A percentile compares a stretch with the other conserved stretches of the same genome.
Evolutionary conservation across 2,888 invertebrate genomes (phyloP).

Genomic region (Mimas tiliae): DNA sequence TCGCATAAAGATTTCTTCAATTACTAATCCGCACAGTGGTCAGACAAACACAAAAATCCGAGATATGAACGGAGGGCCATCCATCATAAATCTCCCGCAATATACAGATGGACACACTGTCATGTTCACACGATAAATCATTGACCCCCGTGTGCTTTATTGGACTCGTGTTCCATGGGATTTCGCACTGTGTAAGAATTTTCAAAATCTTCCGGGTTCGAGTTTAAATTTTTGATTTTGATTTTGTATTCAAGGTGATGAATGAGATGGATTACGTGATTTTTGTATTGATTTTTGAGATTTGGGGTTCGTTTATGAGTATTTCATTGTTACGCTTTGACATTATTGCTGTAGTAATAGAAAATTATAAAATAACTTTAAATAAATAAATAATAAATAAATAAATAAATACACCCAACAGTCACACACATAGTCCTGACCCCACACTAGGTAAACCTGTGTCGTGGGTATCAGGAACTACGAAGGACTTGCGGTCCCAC

Average conservation of each 20-base stretch:
- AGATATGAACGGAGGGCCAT: conserved; percentile 41
- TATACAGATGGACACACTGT: conserved; percentile 49
- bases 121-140: conserved; percentile 81
- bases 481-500: too few relatives aligned
- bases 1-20: background rate
- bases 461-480: too few relatives aligned
- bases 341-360: background rate
- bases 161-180: conserved; percentile 20
- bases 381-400: too few relatives aligned
- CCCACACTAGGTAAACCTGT: too few relatives aligned
- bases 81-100: conserved; percentile 61
- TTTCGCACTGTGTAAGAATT: conserved; percentile 16
- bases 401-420: too few relatives aligned
- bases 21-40: background rate
- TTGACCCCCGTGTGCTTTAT: conserved; percentile 38
- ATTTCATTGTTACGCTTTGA: background rate
- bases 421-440: too few relatives aligned
- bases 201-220: conserved; percentile 6
- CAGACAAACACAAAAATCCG: conserved; percentile 28
- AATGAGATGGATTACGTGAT: too few relatives aligned
- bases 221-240: conserved; percentile 15
- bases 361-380: background rate
- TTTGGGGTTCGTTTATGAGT: background rate
- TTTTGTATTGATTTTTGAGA: background rate
- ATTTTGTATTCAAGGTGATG: background rate